Percentiles rank a stretch among this genome's conserved stretches.
Evolutionary conservation across 2,888 invertebrate species (phyloP).

Genomic region (Apantesis nais): DNA sequence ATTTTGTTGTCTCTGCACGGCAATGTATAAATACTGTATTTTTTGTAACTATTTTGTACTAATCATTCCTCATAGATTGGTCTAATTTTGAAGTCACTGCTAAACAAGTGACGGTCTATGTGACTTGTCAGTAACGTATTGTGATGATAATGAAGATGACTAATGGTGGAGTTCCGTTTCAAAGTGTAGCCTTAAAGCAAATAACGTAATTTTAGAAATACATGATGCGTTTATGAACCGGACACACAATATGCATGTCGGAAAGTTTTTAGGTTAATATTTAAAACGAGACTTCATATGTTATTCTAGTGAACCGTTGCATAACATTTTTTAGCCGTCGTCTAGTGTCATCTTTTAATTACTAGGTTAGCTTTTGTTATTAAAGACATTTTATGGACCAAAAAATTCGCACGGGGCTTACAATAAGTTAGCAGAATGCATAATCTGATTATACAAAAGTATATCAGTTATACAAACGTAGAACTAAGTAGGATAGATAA

Average conservation of each 20-base stretch:
- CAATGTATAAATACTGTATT: no score
- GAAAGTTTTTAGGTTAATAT: neutral
- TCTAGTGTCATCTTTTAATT: constrained; percentile 3
- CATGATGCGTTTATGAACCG: constrained; percentile 7
- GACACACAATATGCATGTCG: neutral
- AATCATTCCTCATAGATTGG: no score
- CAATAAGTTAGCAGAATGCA: neutral
- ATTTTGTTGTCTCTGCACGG: no score
- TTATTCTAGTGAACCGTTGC: neutral
- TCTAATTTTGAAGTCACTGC: no score
- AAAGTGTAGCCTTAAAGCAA: constrained; percentile 16
- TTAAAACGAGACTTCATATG: neutral
- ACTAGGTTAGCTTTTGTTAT: constrained; percentile 7
- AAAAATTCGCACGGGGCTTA: neutral
- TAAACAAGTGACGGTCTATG: constrained; percentile 14
- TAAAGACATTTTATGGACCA: neutral
- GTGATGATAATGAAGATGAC: constrained; percentile 20
- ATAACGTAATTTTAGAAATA: constrained; percentile 3
- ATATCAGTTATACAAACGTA: neutral
- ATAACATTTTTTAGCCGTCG: constrained; percentile 1
- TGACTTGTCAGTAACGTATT: constrained; percentile 11
- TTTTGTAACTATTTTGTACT: no score
- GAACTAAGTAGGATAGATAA: neutral
- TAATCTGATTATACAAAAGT: neutral
- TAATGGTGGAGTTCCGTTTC: constrained; percentile 26